These are phyloP conservation scores for Stegodyphus dumicola DNA, from an alignment of 1,140 invertebrate genomes.

Conservation along the genomic window DNA sequence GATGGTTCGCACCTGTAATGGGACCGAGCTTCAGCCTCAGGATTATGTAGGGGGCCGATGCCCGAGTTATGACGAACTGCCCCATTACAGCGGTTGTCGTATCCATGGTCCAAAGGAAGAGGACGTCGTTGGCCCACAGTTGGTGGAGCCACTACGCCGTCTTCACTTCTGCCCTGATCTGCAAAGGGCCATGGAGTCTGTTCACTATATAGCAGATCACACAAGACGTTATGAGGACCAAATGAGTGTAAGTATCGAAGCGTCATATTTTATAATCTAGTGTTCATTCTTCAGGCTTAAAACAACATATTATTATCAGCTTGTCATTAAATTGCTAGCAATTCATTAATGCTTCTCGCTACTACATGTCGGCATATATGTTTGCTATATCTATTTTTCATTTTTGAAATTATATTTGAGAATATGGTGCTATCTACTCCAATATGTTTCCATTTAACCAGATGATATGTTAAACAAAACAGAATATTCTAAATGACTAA, in stretches of 20 bases:
- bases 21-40: slow-evolving; percentile 56
- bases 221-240: slow-evolving; percentile 59
- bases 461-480: too few relatives aligned
- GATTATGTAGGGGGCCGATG: slow-evolving; percentile 29
- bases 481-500: too few relatives aligned
- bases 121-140: neutral
- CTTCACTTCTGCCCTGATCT: slow-evolving; percentile 61
- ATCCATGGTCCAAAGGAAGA: slow-evolving; percentile 54
- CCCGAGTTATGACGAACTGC: slow-evolving; percentile 51
- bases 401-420: too few relatives aligned
- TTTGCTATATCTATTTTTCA: too few relatives aligned
- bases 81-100: slow-evolving; percentile 47
- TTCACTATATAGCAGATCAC: slow-evolving; percentile 62
- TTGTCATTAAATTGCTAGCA: too few relatives aligned
- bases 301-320: too few relatives aligned
- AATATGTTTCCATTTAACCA: too few relatives aligned
- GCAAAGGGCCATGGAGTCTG: slow-evolving; percentile 60
- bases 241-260: slow-evolving; percentile 59
- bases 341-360: too few relatives aligned
- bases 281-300: too few relatives aligned
- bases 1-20: slow-evolving; percentile 61
- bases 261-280: too few relatives aligned
- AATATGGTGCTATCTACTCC: too few relatives aligned
- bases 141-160: slow-evolving; percentile 1
- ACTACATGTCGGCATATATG: too few relatives aligned